Percentiles rank a stretch among this genome's conserved stretches.
Conservation (phyloP, 2,113 vertebrate genomes). For the Phalacrocorax aristotelis region DNA sequence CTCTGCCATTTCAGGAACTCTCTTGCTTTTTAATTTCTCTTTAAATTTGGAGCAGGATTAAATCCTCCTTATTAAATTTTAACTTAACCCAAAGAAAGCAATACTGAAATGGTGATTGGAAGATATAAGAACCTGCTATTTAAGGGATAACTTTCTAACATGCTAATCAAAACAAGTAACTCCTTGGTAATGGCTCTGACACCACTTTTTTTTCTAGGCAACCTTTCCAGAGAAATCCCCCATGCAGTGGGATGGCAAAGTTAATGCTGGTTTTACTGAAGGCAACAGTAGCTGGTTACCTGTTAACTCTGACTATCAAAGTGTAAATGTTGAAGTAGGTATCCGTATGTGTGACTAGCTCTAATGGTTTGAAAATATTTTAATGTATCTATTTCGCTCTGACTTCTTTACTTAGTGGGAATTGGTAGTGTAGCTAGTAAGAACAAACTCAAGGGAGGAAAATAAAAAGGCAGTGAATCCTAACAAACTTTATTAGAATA, state of each 20-base stretch:
- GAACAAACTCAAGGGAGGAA: background rate
- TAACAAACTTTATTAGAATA: background rate
- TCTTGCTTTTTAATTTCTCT: background rate
- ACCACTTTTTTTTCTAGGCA: background rate
- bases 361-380: background rate
- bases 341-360: background rate
- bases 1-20: background rate
- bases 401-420: background rate
- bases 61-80: background rate
- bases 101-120: background rate
- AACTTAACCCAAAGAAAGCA: background rate
- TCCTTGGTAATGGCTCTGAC: background rate
- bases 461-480: background rate
- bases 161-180: background rate
- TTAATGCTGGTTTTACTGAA: conserved; percentile 87
- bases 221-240: conserved; percentile 83
- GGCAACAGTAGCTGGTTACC: conserved; percentile 86
- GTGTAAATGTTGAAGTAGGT: conserved; percentile 88
- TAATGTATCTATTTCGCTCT: background rate
- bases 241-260: conserved; percentile 89
- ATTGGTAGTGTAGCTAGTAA: background rate
- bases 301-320: conserved; percentile 77
- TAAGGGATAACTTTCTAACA: background rate
- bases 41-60: background rate
- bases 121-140: background rate